Evolutionary conservation across 2,888 invertebrate species (phyloP), one percentile per base, ranked within the genome.

Genomic region (Pyrrhosoma nymphula): DNA sequence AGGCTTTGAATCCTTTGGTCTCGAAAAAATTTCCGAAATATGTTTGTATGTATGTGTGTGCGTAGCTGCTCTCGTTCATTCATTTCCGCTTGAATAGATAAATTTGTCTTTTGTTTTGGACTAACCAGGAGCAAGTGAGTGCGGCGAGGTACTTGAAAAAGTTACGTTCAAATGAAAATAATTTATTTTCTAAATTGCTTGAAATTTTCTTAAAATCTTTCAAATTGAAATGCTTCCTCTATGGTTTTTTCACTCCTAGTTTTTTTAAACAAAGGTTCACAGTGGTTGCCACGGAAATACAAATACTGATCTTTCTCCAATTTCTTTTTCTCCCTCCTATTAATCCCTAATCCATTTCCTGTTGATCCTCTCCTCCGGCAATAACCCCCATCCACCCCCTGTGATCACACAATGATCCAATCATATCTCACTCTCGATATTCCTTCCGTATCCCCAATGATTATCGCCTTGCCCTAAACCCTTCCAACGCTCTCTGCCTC

Each of bases 311-410:
- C 35, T 35, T 55, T 47, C 60, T 56, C 56, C 88, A 82, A 90
- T 90, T 90, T 90, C 55, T 90, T 56, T 88, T 69, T 60, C 95
- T 95, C 89, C 95, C 63, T 69, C 95, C 90, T 75, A 56, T 90
- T 95, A 90, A 93, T 95, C 95, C 95, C 95, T n/a, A 2, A 12
- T 23, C 69, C 82, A 35, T 16, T 18, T 14, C 82, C 82, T 35
- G 10, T 18, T 82, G 16, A 12, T n/a, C 35, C 18, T 35, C 12
- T 16, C n/a, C 82, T 18, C 82, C 35, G 30, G 35, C 82, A 82
- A 82, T 82, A 82, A 82, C 14, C 82, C 82, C 3, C 26, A 26
- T 35, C 26, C 82, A 14, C 82, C 82, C 82, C 0, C 12, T 18
- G 35, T 18, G 35, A n/a, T 82, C 35, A 82, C 35, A 82, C 82